Evolutionary conservation across 2,797 vertebrate genomes (phyloP), one percentile per base, ranked within the genome.

Genomic region (Urosaurus nigricauda): DNA sequence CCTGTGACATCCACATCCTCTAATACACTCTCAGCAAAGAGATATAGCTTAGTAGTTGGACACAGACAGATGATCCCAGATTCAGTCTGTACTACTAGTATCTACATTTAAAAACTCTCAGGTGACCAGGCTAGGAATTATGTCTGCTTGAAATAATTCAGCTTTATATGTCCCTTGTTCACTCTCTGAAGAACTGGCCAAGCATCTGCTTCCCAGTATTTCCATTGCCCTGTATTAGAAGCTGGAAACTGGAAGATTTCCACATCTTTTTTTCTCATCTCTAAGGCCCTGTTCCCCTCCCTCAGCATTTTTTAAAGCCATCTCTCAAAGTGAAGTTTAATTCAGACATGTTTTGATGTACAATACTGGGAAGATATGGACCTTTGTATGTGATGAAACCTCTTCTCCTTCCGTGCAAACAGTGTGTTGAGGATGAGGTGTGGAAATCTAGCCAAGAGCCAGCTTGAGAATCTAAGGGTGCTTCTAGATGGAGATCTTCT

Each of bases 121-220:
- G 13, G 29, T 68, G 63, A n/a, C 56, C 47, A n/a, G n/a, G 12
- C 80, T 53, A 29, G 5, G 21, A 29, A 75, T 65, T 13, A 40
- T 40, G 7, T 81, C 40, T 75, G 32, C 14, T 60, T 60, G 70
- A 70, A 47, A 79, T 79, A 53, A 79, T 51, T 53, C 65, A 79
- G 51, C 16, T 53, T 87, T 71, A 63, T 35, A 17, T 75, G 13
- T 83, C 80, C 58, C 71, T 82, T 74, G 37, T 47, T 35, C 79
- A 81, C 53, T 24, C 37, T 83, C 26, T 83, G 80, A 75, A 68
- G 70, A 82, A 63, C 26, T 63, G 53, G 70, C 43, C 73, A 65
- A 88, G 40, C n/a, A 68, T 84, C 43, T 51, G 84, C 21, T 73
- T 80, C 26, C 71, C 80, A 68, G n/a, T 51, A 43, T n/a, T 77